Conservation (phyloP, 2,888 invertebrate species). For the Synanthedon andrenaeformis region DNA sequence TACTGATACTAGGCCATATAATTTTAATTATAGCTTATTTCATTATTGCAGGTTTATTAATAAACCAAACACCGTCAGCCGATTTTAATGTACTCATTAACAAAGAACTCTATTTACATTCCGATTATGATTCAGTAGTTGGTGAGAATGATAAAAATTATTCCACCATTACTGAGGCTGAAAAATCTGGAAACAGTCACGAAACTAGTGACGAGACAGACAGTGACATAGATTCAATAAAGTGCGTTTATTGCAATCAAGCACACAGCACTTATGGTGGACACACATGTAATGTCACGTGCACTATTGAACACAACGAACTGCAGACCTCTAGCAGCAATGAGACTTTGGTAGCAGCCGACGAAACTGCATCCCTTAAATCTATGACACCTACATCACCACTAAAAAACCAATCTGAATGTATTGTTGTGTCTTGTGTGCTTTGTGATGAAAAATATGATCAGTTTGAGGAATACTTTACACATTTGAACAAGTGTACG, state of each 20-base stretch:
- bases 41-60: slow-evolving; percentile 27
- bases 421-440: slow-evolving; percentile 39
- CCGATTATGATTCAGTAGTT: slow-evolving; percentile 33
- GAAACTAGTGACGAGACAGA: slow-evolving; percentile 61
- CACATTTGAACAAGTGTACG: slow-evolving; percentile 55
- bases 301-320: slow-evolving; percentile 53
- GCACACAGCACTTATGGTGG: slow-evolving; percentile 45
- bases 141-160: slow-evolving; percentile 52
- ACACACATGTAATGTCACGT: slow-evolving; percentile 51
- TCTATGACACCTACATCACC: slow-evolving; percentile 19
- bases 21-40: too few relatives aligned
- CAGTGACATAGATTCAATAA: slow-evolving; percentile 59
- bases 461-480: slow-evolving; percentile 47
- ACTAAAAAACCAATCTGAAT: slow-evolving; percentile 14
- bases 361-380: slow-evolving; percentile 21
- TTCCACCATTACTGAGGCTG: slow-evolving; percentile 29
- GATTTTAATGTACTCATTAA: slow-evolving; percentile 49
- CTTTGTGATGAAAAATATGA: slow-evolving; percentile 55
- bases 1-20: too few relatives aligned
- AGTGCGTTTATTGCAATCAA: slow-evolving; percentile 56
- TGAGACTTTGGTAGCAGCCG: slow-evolving; percentile 56
- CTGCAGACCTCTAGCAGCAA: slow-evolving; percentile 50
- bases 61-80: slow-evolving; percentile 36
- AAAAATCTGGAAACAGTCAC: slow-evolving; percentile 17
- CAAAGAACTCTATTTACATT: slow-evolving; percentile 54